Conservation (phyloP, 1,140 invertebrate genomes). For the Diplogasteroides magnus region DNA sequence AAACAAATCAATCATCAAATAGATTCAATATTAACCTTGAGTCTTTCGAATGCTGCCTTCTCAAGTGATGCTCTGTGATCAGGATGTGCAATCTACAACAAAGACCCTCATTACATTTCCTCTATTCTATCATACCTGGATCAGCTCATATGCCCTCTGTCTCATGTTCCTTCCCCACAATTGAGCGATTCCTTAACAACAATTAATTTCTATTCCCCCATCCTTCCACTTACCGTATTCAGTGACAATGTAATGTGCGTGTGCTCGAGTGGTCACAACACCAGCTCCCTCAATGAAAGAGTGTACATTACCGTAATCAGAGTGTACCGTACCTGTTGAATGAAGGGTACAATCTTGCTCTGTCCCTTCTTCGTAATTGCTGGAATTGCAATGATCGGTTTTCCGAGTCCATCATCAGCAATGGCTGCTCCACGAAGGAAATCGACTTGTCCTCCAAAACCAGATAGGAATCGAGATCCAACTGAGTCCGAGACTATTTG, state of each 20-base stretch:
- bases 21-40: conserved; percentile 61
- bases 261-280: conserved; percentile 83
- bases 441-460: conserved; percentile 86
- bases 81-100: conserved; percentile 84
- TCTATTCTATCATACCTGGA: neutral
- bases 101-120: conserved; percentile 64
- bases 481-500: conserved; percentile 87
- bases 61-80: conserved; percentile 77
- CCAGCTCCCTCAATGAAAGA: conserved; percentile 69
- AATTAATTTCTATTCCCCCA: neutral
- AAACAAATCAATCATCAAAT: neutral
- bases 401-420: conserved; percentile 77
- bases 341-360: conserved; percentile 77
- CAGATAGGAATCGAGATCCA: conserved; percentile 82
- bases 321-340: conserved; percentile 53
- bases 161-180: conserved; percentile 81
- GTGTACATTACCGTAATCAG: conserved; percentile 5
- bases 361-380: conserved; percentile 78
- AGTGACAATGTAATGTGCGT: conserved; percentile 86
- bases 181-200: conserved; percentile 65
- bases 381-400: conserved; percentile 85
- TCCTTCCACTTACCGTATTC: conserved; percentile 67
- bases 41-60: conserved; percentile 77
- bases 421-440: conserved; percentile 87
- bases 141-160: conserved; percentile 64